A percentile compares a stretch with the other conserved stretches of the same genome.
Evolutionary conservation across 2,888 invertebrate species (phyloP).

Genomic region (Macaria liturata): DNA sequence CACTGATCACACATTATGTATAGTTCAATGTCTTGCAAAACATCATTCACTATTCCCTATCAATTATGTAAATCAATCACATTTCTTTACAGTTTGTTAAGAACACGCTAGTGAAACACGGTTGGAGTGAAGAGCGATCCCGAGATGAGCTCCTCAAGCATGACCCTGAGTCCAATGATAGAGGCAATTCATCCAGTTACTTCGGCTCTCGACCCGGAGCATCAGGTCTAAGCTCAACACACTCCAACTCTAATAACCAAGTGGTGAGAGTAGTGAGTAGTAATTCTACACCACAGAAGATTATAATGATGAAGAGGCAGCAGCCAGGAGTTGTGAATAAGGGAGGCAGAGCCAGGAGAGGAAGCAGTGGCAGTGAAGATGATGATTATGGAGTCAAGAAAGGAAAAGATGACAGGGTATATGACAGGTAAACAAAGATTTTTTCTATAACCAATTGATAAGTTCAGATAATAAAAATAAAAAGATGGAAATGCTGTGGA

Average conservation of each 20-base stretch:
- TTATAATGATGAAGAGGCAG: conserved; percentile 48
- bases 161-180: conserved; percentile 73
- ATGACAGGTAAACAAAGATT: conserved; percentile 82
- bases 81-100: conserved; percentile 74
- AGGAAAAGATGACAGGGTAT: conserved; percentile 85
- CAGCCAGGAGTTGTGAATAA: conserved; percentile 42
- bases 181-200: conserved; percentile 39
- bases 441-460: background rate
- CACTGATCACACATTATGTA: no score
- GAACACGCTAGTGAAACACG: conserved; percentile 77
- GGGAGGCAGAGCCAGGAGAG: conserved; percentile 73
- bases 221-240: conserved; percentile 42
- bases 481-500: no score
- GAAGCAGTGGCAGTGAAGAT: conserved; percentile 83
- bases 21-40: no score
- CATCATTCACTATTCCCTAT: no score
- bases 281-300: conserved; percentile 42
- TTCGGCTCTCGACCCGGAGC: conserved; percentile 51
- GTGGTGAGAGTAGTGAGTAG: conserved; percentile 1
- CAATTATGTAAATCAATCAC: background rate
- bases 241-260: conserved; percentile 6
- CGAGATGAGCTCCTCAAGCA: conserved; percentile 78
- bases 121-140: conserved; percentile 82
- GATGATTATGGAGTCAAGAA: conserved; percentile 83
- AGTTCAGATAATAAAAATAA: no score